Evolutionary conservation across 2,888 invertebrate genomes (phyloP), one percentile per base, ranked within the genome.

Genomic region (Synergus gifuensis): DNA sequence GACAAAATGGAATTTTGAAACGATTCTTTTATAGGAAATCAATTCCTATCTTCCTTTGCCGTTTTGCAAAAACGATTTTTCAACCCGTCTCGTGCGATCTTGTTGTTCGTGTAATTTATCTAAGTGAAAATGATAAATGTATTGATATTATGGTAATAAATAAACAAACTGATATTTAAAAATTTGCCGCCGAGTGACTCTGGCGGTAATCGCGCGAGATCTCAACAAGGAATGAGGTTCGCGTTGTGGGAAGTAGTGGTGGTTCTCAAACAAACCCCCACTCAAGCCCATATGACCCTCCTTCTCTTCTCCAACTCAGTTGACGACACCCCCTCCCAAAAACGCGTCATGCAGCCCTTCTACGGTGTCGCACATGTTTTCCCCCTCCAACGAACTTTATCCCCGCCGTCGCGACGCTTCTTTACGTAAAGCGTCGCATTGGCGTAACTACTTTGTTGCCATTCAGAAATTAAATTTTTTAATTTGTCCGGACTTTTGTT

Each of bases 161-260:
- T 60, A 60, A 60, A 60, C 60, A 22, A 60, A 60, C 60, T 28
- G 7, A 46, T 54, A 28, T 54, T 73, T 73, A 54, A 54, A 73
- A 54, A 36, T 22, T 1, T 18, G 36, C 69, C 69, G 69, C 54
- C 28, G 73, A 16, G 22, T 9, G 36, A 9, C 4, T 36, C 4
- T 36, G 36, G 36, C 73, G 54, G 36, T 54, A 36, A 16, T 77
- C 64, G 76, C 42, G 78, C 79, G 78, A 83, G 67, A 86, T 86
- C 87, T 87, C 86, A 83, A 85, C 86, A 85, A 84, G 84, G 88
- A 90, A 88, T 90, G 89, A 90, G 86, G 83, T 80, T 82, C 82
- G 44, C 83, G 84, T 84, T 84, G 85, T 87, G 86, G 85, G 86
- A 86, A 86, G 85, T 83, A 78, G 66, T 73, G 77, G 76, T 81